Percentiles rank a stretch among this genome's conserved stretches.
These are phyloP conservation scores for Ictalurus furcatus DNA, from an alignment of 2,113 vertebrate species.

Conservation along the genomic window DNA sequence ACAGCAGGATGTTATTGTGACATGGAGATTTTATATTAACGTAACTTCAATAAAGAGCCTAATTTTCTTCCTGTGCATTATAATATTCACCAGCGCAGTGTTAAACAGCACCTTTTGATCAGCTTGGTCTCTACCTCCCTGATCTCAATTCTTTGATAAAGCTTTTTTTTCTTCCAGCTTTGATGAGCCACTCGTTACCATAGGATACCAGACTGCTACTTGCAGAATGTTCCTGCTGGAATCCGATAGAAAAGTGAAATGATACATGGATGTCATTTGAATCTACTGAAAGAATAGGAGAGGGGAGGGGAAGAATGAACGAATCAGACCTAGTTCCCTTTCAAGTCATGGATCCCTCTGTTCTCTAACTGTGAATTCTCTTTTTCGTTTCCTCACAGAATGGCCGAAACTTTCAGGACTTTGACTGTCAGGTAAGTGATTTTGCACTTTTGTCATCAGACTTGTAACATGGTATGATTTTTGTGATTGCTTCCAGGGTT, in stretches of 20 bases:
- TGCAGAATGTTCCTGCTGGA: background rate
- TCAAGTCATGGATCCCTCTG: background rate
- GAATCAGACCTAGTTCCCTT: background rate
- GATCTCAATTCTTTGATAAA: background rate
- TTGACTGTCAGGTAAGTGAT: slow-evolving; percentile 88
- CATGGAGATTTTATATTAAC: background rate
- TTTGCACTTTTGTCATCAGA: background rate
- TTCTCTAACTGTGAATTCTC: slow-evolving; percentile 7
- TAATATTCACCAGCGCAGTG: background rate
- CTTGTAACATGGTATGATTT: background rate
- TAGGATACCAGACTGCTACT: slow-evolving; percentile 41
- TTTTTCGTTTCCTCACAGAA: slow-evolving; percentile 76
- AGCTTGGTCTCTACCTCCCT: background rate
- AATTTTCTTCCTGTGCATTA: background rate
- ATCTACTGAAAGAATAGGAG: background rate
- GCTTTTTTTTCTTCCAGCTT: background rate
- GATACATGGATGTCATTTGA: slow-evolving; percentile 35
- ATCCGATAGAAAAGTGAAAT: slow-evolving; percentile 7
- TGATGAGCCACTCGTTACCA: slow-evolving; percentile 37
- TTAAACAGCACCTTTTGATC: background rate
- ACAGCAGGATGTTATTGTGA: background rate
- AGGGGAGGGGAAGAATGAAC: background rate
- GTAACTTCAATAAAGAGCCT: background rate
- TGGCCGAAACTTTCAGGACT: slow-evolving; percentile 90
- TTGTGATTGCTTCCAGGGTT: background rate